Base-by-base conservation (phyloP, 2,888 invertebrate species). In the Clanis bilineata region DNA sequence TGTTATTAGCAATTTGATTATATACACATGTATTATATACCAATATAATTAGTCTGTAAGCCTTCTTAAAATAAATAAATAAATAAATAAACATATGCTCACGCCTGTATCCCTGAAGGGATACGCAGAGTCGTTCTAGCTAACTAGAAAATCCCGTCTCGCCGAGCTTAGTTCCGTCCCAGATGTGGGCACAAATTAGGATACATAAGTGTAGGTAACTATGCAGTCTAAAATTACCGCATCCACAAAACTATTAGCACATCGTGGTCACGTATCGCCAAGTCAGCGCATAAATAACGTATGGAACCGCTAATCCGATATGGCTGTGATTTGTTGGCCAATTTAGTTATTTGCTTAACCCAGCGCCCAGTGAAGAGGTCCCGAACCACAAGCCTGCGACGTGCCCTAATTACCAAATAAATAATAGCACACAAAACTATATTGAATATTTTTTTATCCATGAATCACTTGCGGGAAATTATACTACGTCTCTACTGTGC, bases 211-310 rank as follows among this genome's bases (percentile, higher is more conserved):
- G 25, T 25, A 25, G n/a, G n/a, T 6, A 9, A 32, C 15, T 28
- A 12, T 12, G 9, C 32, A 28, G 25, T 18, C 15, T 9, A 4
- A 22, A 59, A 21, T 36, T 70, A 61, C 73, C 82, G 28, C 64
- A 71, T 79, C 74, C 68, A 66, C 3, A 4, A 0, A 25, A 39
- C 45, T 7, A 22, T 63, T 67, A 62, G n/a, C 15, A 59, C 56
- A 51, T 75, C 71, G 3, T 2, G 36, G 69, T 58, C 74, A 74
- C 77, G 77, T 80, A 78, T 76, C 76, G 82, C 80, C 67, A 67
- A 76, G 73, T 85, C 85, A 81, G 82, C 83, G 71, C 74, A 89
- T 90, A 90, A 90, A 90, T 90, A 89, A 88, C 86, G 69, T 81
- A 86, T 86, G 79, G 83, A 79, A 81, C 51, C 32, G 51, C 80